A percentile compares a stretch with the other conserved stretches of the same genome.
Conservation (phyloP, 37 sponge, comb jelly and placozoan genomes). For the Lycopodina hypogea region DNA sequence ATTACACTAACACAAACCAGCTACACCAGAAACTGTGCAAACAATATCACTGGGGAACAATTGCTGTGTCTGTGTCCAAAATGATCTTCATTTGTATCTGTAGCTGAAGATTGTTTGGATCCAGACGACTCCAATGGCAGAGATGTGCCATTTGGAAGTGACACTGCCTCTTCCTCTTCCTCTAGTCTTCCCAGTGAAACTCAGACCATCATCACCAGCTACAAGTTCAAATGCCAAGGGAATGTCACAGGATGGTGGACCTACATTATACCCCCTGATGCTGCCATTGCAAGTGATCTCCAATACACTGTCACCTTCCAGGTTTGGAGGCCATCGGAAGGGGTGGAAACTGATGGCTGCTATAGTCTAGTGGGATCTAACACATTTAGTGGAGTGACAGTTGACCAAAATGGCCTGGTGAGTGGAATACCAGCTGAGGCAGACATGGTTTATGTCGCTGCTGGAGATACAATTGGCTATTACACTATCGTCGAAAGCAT, state of each 20-base stretch:
- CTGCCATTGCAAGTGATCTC: too few relatives aligned
- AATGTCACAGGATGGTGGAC: not conserved
- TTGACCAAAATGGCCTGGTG: not conserved
- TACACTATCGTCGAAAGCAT: not conserved
- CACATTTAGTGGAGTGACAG: not conserved
- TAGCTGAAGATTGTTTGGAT: constrained; percentile 1
- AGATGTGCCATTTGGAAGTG: not conserved
- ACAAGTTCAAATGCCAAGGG: constrained; percentile 13
- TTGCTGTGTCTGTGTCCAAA: too few relatives aligned
- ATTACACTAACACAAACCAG: too few relatives aligned
- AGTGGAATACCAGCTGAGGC: not conserved
- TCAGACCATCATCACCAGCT: constrained; percentile 12
- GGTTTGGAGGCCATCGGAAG: constrained; percentile 21
- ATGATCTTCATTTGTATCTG: not conserved
- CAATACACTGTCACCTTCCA: constrained; percentile 7
- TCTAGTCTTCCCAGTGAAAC: not conserved
- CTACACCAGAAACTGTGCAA: too few relatives aligned
- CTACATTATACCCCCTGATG: not conserved
- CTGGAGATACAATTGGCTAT: constrained; percentile 16
- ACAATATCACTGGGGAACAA: too few relatives aligned
- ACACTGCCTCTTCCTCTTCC: too few relatives aligned
- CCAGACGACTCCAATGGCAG: not conserved
- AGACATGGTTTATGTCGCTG: not conserved
- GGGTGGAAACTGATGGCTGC: constrained; percentile 14
- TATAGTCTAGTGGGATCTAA: constrained; percentile 1